Base-by-base conservation (phyloP, 1,140 invertebrate species). In the Liolophura sinensis region DNA sequence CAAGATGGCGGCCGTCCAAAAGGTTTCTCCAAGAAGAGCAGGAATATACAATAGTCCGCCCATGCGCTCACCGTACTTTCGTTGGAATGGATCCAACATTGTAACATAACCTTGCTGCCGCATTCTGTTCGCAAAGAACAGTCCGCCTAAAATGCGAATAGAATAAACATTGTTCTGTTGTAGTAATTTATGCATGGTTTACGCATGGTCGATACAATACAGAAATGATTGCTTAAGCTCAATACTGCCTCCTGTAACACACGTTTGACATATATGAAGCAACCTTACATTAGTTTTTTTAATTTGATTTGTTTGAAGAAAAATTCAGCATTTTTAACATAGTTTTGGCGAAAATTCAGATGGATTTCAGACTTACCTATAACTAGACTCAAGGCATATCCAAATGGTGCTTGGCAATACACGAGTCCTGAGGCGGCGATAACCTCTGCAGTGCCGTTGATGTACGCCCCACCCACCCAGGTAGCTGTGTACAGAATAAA, bases 111-210 rank as follows among this genome's bases (percentile, higher is more conserved):
- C 96, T 85, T 97, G 92, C 82, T 93, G 89, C 71, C 97, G 88
- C 97, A 99, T 99, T 74, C 94, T 93, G 83, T 95, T 95, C 60
- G 97, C 97, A 86, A 99, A 99, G 83, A 99, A 96, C 72, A 97
- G 90, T 20, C 97, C 97, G 75, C 96, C 95, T 95, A 81, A 49
- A 71, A 82, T 40, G 31, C 31, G 31, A 40, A 40, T 40, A 40
- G 31, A 40, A 40, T 5, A 40, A 40, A 40, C 31, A 9, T 40
- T 40, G 3, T 40, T 40, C 9, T 40, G 55, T 60, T 14, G 12
- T 14, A 11, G 4, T 64, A 27, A 24, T 27, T 61, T 46, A 7
- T n/a, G n/a, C n/a, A n/a, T n/a, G n/a, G n/a, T n/a, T n/a, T n/a
- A n/a, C n/a, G 3, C 51, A 52, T 14, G 22, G 22, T n/a, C 51